phyloP scores from a whole-genome alignment of 2,113 vertebrate species.

The Manacus vitellinus region DNA sequence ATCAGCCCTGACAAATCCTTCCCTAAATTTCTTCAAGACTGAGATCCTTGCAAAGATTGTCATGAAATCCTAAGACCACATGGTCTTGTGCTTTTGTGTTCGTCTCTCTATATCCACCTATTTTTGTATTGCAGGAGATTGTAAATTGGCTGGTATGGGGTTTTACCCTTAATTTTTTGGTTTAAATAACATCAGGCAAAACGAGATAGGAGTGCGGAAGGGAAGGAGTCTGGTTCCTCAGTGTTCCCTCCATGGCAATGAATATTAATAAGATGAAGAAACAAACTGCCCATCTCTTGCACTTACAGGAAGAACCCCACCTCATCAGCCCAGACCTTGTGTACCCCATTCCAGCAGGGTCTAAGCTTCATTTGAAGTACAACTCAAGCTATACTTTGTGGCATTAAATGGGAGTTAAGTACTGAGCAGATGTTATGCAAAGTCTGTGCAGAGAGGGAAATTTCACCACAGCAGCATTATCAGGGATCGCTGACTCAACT shows the following conservation, averaged over 20 bases:
- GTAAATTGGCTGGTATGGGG: neutral
- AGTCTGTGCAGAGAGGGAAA: neutral
- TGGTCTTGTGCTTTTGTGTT: neutral
- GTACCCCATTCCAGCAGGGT: neutral
- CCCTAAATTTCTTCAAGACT: neutral
- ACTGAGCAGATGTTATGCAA: conserved; percentile 26
- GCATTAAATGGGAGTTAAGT: conserved; percentile 26
- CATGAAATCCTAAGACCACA: neutral
- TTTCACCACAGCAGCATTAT: conserved; percentile 53
- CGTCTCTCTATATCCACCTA: neutral
- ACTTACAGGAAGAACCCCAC: neutral
- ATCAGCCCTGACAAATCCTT: neutral
- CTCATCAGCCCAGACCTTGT: neutral
- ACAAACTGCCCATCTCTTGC: neutral
- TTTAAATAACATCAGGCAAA: neutral
- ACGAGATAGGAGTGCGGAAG: neutral
- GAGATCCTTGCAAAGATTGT: neutral
- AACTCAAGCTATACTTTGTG: conserved; percentile 34
- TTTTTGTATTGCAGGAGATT: neutral
- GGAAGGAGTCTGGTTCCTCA: neutral
- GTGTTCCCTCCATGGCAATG: neutral
- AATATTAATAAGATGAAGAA: neutral
- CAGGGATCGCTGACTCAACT: conserved; percentile 22
- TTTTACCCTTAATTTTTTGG: neutral
- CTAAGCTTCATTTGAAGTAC: neutral